phyloP scores from a whole-genome alignment of 2,113 vertebrate species.

The Microcebus griseorufus region DNA sequence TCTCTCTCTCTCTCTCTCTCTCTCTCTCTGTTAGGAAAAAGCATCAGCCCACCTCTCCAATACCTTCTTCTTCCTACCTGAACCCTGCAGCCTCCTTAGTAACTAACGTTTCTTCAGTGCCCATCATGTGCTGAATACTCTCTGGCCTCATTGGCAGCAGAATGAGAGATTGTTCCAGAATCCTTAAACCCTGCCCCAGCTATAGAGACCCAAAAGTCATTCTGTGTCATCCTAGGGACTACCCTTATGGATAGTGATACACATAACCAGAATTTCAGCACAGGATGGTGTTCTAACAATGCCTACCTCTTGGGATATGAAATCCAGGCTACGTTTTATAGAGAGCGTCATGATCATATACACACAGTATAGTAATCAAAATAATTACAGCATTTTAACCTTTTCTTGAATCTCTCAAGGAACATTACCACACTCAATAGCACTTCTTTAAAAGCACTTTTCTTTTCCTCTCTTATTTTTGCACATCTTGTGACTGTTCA shows the following conservation, averaged over 20 bases:
- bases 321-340: background rate
- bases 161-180: background rate
- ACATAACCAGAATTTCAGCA: conserved; percentile 2
- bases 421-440: background rate
- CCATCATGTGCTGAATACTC: background rate
- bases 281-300: background rate
- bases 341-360: background rate
- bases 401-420: conserved; percentile 1
- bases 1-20: background rate
- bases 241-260: background rate
- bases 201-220: background rate
- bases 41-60: background rate
- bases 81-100: background rate
- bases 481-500: background rate
- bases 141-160: background rate
- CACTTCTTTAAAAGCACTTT: background rate
- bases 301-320: background rate
- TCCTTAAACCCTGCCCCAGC: background rate
- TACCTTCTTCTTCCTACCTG: background rate
- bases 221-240: background rate
- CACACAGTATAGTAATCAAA: background rate
- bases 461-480: background rate
- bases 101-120: background rate
- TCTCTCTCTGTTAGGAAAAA: background rate
- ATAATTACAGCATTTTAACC: background rate